Base-by-base conservation (phyloP, 2,797 vertebrate species). In the Schizopygopsis pylzovi region DNA sequence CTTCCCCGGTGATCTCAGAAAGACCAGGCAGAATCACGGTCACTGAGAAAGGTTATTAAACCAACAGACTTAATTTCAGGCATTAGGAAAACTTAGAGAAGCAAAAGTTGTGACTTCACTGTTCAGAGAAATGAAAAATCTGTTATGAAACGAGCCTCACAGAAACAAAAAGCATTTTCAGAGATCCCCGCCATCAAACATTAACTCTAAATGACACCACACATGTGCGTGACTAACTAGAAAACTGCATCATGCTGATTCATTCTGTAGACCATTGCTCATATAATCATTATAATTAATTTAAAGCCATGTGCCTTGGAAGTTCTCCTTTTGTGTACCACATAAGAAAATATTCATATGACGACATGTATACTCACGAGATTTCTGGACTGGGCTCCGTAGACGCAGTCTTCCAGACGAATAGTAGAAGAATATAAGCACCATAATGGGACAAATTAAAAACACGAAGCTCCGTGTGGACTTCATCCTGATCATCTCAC, bases 371-470 rank as follows among this genome's bases (percentile, higher is more conserved):
- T 80, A 97, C 97, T 97, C 94, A 98, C 97, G 93, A 88, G 96
- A 93, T 91, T 96, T 97, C 90, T 96, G 87, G 61, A 87, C 94
- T 95, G 96, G 96, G 75, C 92, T 92, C 85, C 95, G 94, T 84
- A 97, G 94, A 84, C 96, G 96, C 78, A 98, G 93, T 93, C 96
- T 97, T 93, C 95, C 96, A 6, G 96, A 96, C 1, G 96, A 97
- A 73, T 97, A 97, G 92, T 97, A 98, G 54, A 98, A 94, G 93
- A 97, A 97, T 85, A 96, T 96, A 89, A 98, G 92, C 43, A 97
- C 97, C 91, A 98, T 92, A 89, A 96, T 96, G 90, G 96, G 95
- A 93, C 96, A 97, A 82, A 98, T 93, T 81, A 95, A 95, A 93
- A 98, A 94, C 91, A 98, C 94, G 92, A 97, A 88, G 89, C 95